A percentile compares a stretch with the other conserved stretches of the same genome.
Conservation (phyloP, 1,140 invertebrate genomes). For the Calliopsis andreniformis region DNA sequence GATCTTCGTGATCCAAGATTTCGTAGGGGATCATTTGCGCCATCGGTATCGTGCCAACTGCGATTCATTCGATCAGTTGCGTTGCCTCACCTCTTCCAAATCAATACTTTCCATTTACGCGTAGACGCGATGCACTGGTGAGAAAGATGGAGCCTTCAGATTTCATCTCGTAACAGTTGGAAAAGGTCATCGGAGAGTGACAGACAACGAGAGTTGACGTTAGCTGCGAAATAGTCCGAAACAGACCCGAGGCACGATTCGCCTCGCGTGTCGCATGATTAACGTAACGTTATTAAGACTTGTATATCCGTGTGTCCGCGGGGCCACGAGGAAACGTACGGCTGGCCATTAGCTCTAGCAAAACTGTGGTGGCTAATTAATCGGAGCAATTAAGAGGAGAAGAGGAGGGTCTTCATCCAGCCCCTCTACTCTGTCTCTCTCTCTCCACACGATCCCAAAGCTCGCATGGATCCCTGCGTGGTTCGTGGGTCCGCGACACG, state of each 20-base stretch:
- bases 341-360: slow-evolving; percentile 68
- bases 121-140: too few species aligned
- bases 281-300: slow-evolving; percentile 68
- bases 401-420: slow-evolving; percentile 35
- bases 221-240: slow-evolving; percentile 20
- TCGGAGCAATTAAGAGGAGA: slow-evolving; percentile 74
- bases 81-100: too few species aligned
- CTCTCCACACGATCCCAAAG: slow-evolving; percentile 32
- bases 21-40: neutral
- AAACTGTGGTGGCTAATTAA: slow-evolving; percentile 76
- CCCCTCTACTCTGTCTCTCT: neutral
- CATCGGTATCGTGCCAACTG: too few species aligned
- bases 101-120: too few species aligned
- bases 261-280: slow-evolving; percentile 70
- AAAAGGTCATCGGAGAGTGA: neutral
- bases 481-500: slow-evolving; percentile 66
- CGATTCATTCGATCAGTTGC: too few species aligned
- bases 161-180: too few species aligned
- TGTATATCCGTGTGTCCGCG: slow-evolving; percentile 66
- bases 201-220: slow-evolving; percentile 22
- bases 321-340: slow-evolving; percentile 69
- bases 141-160: too few species aligned
- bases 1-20: slow-evolving; percentile 47
- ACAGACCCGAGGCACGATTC: slow-evolving; percentile 41
- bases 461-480: slow-evolving; percentile 53